Base-by-base conservation (phyloP, 2,888 invertebrate species). In the Cordilura impudica region DNA sequence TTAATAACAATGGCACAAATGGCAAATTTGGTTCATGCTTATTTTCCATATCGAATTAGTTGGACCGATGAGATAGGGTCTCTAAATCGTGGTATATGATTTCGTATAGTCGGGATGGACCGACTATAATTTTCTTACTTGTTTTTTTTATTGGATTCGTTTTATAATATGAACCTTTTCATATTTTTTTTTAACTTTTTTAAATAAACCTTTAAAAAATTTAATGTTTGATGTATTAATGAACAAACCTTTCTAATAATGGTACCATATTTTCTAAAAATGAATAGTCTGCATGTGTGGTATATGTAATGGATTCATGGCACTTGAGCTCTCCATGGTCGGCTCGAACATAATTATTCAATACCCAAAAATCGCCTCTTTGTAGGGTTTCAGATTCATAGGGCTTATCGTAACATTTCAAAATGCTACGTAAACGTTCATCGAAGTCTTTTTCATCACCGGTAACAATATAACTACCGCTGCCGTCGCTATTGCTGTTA, bases 261-360 rank as follows among this genome's bases (percentile, higher is more conserved):
- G 96, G 96, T 88, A 94, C 93, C 84, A 97, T 91, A 90, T 98
- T 97, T 90, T 97, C 96, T 86, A 97, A 92, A 91, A 97, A 97
- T 83, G 96, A 96, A 90, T 93, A 96, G 86, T 97, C 97, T 4
- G 96, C 96, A 89, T 97, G 97, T 12, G 97, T 97, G 35, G 97
- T 96, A 87, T 97, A 97, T 0, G 97, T 97, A 82, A 97, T 93
- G 83, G 94, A 94, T 90, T 96, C 96, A 90, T 95, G 94, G 90
- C 97, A 97, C 86, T 91, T 91, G 60, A 94, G 88, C 49, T 91
- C 89, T 16, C 93, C 93, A 85, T 93, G 93, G 75, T 93, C 93
- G 73, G 96, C 95, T 45, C 93, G 92, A 82, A 96, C 93, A 87
- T 95, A 97, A 91, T 97, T 97, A 90, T 96, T 95, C 78, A 97